A percentile compares a stretch with the other conserved stretches of the same genome.
Evolutionary conservation across 2,113 vertebrate genomes (phyloP).

Genomic region (Chloropsis cyanopogon): DNA sequence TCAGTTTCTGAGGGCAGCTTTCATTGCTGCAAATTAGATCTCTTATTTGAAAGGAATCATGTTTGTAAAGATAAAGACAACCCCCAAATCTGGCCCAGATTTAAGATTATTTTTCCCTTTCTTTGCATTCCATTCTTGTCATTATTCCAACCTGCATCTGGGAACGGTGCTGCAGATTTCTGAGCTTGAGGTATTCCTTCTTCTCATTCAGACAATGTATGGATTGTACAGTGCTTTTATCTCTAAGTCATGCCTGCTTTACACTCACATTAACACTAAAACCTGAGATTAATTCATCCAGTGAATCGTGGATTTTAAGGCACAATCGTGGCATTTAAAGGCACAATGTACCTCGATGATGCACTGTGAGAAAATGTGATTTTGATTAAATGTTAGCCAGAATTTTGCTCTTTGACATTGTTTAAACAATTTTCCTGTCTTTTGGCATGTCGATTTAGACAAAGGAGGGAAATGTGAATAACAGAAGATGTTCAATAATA

Average conservation of each 20-base stretch:
- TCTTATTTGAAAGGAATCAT: background rate
- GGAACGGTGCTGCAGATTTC: background rate
- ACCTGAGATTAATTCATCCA: background rate
- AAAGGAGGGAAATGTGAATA: background rate
- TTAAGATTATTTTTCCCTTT: background rate
- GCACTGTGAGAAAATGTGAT: background rate
- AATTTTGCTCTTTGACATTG: background rate
- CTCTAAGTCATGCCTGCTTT: background rate
- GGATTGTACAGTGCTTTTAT: background rate
- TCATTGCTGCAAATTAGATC: background rate
- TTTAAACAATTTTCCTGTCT: background rate
- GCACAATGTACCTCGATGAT: background rate
- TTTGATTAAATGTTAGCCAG: background rate
- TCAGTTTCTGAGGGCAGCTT: conserved; percentile 6
- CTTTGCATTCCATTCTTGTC: background rate
- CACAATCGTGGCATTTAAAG: background rate
- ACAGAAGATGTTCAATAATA: background rate
- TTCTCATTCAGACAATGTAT: background rate
- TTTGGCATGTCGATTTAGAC: background rate
- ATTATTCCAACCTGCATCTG: background rate
- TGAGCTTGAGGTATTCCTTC: background rate
- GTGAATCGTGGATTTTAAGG: background rate
- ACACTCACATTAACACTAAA: background rate
- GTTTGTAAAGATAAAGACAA: background rate
- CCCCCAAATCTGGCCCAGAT: background rate